Percentiles rank a stretch among this genome's conserved stretches.
Evolutionary conservation across 2,797 vertebrate genomes (phyloP).

Genomic region (Phoxinus dragarum): DNA sequence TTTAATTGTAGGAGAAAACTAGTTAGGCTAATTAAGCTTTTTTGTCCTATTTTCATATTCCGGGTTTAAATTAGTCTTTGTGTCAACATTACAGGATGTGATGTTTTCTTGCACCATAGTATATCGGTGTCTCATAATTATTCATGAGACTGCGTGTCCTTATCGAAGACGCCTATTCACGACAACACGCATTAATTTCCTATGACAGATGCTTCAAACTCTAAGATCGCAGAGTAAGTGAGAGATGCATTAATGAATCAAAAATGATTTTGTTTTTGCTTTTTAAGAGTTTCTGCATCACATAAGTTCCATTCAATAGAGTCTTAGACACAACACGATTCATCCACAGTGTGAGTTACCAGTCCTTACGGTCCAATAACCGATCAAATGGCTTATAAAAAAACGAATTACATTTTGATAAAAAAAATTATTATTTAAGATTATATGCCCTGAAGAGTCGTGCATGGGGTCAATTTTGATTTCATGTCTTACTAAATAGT

Average conservation of each 20-base stretch:
- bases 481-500: neutral
- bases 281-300: no score
- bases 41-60: neutral
- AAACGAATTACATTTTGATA: neutral
- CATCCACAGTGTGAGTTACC: neutral
- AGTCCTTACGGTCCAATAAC: neutral
- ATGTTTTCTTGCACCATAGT: no score
- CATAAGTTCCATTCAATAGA: neutral
- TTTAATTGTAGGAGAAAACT: neutral
- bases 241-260: no score
- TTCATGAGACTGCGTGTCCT: no score
- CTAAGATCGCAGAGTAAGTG: no score
- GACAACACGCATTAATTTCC: no score
- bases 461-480: neutral
- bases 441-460: neutral
- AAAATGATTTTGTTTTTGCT: no score
- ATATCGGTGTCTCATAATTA: no score
- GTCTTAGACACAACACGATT: neutral
- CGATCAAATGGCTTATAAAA: neutral
- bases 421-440: neutral
- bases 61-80: neutral
- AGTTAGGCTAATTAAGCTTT: neutral
- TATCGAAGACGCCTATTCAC: no score
- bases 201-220: no score
- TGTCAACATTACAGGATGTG: no score